phyloP scores from a whole-genome alignment of 2,113 vertebrate genomes.

The Nothocercus nigrocapillus region DNA sequence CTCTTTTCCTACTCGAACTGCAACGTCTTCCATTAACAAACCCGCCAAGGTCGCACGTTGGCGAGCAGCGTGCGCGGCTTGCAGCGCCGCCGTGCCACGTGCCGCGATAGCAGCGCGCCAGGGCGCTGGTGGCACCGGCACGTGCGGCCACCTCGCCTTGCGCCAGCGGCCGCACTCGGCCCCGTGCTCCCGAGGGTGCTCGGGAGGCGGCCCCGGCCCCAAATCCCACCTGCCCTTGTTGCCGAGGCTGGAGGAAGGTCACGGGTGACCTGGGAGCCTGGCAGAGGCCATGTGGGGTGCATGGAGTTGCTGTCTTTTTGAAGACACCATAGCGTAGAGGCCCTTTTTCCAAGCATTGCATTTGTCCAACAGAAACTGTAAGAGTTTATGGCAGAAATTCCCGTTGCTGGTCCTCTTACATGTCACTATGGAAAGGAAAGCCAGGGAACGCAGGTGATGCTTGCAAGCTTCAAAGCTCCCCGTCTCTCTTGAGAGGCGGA shows the following conservation, averaged over 20 bases:
- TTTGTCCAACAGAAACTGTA: neutral
- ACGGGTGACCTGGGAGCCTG: neutral
- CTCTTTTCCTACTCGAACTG: neutral
- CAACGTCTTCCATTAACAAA: neutral
- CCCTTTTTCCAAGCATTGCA: rapidly evolving
- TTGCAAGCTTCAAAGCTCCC: constrained; percentile 10
- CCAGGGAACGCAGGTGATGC: neutral
- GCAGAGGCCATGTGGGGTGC: too few relatives aligned
- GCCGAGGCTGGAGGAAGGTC: neutral
- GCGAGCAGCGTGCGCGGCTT: neutral
- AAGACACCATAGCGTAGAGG: neutral
- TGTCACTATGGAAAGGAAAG: neutral
- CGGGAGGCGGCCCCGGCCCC: neutral
- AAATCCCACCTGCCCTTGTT: neutral
- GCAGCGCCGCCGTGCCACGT: neutral
- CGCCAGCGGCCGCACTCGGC: neutral
- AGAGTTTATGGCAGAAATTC: neutral
- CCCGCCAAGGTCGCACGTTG: neutral
- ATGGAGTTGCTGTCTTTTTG: neutral
- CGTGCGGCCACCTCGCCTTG: too few relatives aligned
- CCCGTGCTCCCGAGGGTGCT: too few relatives aligned
- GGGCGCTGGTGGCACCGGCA: neutral
- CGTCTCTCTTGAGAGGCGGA: neutral
- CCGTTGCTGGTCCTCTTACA: neutral
- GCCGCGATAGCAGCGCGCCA: too few relatives aligned